Evolutionary conservation across 2,888 invertebrate genomes (phyloP).

Genomic region (Eulithis testata): DNA sequence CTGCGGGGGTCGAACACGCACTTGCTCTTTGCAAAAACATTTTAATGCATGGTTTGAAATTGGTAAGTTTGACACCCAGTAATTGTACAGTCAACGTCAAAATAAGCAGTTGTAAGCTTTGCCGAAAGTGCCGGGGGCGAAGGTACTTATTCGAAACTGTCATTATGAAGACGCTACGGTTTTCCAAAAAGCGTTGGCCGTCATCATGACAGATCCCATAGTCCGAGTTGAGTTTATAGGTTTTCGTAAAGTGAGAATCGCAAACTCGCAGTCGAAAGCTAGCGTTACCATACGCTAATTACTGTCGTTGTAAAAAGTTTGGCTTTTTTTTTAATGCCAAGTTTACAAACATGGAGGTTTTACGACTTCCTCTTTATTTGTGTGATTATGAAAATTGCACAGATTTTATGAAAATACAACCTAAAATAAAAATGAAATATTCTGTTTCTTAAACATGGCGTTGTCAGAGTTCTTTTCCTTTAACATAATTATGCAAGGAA

Average conservation of each 20-base stretch:
- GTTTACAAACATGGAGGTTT: constrained; percentile 2
- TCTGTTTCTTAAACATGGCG: neutral
- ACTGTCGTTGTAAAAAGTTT: neutral
- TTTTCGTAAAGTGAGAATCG: too few relatives aligned
- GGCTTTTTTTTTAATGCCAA: neutral
- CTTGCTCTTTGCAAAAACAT: neutral
- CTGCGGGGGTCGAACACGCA: neutral
- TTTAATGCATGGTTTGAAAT: neutral
- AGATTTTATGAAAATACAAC: constrained; percentile 1
- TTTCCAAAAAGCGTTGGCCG: constrained; percentile 1
- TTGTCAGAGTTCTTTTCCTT: neutral
- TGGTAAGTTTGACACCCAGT: constrained; percentile 10
- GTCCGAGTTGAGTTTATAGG: too few relatives aligned
- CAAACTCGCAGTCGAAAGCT: too few relatives aligned
- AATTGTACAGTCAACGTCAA: constrained; percentile 18
- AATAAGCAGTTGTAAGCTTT: constrained; percentile 13
- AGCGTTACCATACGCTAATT: too few relatives aligned
- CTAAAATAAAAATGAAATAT: neutral
- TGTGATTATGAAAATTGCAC: constrained; percentile 14
- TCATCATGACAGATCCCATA: neutral
- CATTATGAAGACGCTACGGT: neutral
- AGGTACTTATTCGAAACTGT: constrained; percentile 9
- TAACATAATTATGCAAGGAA: neutral
- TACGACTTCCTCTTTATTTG: constrained; percentile 10
- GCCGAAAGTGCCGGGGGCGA: constrained; percentile 1